Conservation (phyloP, 2,888 invertebrate genomes). For the Eristalinus aeneus region DNA sequence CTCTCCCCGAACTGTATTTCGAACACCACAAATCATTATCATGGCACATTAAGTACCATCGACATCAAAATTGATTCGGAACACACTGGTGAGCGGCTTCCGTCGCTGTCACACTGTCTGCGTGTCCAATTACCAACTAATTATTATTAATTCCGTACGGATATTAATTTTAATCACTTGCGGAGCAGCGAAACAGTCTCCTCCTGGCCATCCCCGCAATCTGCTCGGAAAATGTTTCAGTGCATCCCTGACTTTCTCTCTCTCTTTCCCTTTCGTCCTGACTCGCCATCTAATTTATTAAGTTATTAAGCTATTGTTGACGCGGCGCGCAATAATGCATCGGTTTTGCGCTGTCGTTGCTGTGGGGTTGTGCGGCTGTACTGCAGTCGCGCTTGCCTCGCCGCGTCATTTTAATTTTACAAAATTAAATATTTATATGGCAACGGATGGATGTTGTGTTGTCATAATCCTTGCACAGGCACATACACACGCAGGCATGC, state of each 20-base stretch:
- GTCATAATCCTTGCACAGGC: slow-evolving; percentile 50
- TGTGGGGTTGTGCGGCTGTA: background rate
- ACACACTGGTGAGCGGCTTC: slow-evolving; percentile 32
- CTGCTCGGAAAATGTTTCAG: background rate
- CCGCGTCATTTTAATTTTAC: slow-evolving; percentile 60
- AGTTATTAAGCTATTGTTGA: slow-evolving; percentile 67
- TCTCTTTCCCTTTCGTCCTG: background rate
- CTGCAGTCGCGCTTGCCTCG: background rate
- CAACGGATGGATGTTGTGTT: slow-evolving; percentile 52
- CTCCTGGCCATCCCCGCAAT: background rate
- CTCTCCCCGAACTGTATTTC: background rate
- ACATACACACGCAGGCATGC: background rate
- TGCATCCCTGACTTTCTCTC: background rate
- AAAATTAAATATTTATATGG: slow-evolving; percentile 68
- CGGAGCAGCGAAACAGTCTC: slow-evolving; percentile 27
- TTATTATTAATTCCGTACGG: slow-evolving; percentile 68
- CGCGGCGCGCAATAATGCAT: slow-evolving; percentile 40
- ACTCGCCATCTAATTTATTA: slow-evolving; percentile 66
- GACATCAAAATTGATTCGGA: slow-evolving; percentile 33
- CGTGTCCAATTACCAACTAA: slow-evolving; percentile 67
- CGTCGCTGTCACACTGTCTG: slow-evolving; percentile 57
- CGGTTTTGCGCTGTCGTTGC: slow-evolving; percentile 20
- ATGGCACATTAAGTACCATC: slow-evolving; percentile 34
- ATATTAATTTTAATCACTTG: slow-evolving; percentile 71
- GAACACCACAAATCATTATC: slow-evolving; percentile 43